phyloP scores from a whole-genome alignment of 2,888 invertebrate genomes.

The Eumerus sabulonum region DNA sequence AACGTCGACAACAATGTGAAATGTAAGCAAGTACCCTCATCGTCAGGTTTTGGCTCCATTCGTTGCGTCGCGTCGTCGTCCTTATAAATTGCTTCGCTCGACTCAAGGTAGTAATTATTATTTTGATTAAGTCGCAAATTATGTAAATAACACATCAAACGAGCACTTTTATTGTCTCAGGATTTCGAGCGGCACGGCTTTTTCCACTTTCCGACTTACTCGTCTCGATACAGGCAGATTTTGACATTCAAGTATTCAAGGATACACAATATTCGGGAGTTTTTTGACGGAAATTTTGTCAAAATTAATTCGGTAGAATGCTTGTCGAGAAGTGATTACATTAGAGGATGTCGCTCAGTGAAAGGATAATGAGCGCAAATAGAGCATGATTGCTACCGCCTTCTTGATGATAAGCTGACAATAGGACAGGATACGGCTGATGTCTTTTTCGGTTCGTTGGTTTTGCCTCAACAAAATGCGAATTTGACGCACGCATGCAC shows the following conservation, averaged over 20 bases:
- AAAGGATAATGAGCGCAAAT: slow-evolving; percentile 25
- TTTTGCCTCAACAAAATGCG: not conserved
- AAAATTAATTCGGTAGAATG: slow-evolving; percentile 1
- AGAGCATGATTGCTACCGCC: slow-evolving; percentile 4
- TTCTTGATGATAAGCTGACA: not conserved
- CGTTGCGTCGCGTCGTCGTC: no score
- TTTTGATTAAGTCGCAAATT: slow-evolving; percentile 50
- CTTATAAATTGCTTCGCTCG: slow-evolving; percentile 18
- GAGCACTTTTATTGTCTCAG: slow-evolving; percentile 41
- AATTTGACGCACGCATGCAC: not conserved
- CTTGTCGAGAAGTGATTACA: no score
- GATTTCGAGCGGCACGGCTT: slow-evolving; percentile 1
- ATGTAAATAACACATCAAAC: slow-evolving; percentile 51
- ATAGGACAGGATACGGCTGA: slow-evolving; percentile 1
- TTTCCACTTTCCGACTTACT: no score
- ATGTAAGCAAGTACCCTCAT: not conserved
- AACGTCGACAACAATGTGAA: not conserved
- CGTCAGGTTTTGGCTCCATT: no score
- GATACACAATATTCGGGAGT: no score
- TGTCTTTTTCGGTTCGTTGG: not conserved
- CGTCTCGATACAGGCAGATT: no score
- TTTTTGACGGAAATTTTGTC: not conserved
- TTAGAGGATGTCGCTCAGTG: no score
- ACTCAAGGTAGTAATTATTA: slow-evolving; percentile 40
- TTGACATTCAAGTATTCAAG: no score